Evolutionary conservation across 92 coral and sea anemone genomes (phyloP), one percentile per base, ranked within the genome.

Genomic region (Porites evermanni): DNA sequence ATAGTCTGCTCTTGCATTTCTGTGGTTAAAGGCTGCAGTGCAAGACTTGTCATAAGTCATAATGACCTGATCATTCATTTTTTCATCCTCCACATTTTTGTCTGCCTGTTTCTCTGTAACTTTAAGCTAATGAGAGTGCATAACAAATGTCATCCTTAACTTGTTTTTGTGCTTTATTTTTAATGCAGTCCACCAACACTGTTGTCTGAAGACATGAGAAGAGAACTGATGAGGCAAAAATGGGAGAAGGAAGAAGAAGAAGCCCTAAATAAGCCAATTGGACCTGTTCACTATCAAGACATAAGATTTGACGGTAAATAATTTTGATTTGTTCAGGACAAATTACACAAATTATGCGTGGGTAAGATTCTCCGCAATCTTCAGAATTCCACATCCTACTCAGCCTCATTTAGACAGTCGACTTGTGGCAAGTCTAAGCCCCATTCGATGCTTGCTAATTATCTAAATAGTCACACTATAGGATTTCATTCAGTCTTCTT

Each of bases 221-320:
- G 96, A 89, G 99, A 97, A 82, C 72, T 97, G 75, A 88, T 90
- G 80, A 93, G 99, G 83, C 91, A 95, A 81, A 89, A 97, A 75
- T 97, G 99, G 99, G 98, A 97, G 70, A 63, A 93, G 81, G 98
- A 97, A 84, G 96, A 90, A 24, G 93, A 97, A 23, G 98, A 95
- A 79, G 95, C 95, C 7, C 86, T 91, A 89, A 93, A 89, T 32
- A 84, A 87, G 82, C 99, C 98, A 0, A 93, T 92, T 18, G 99
- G 99, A 47, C 96, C 99, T 18, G 90, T 95, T n/a, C 99, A 97
- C 85, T 97, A 97, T 80, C 98, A 97, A 84, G 89, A 97, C 72
- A 84, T 95, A n/a, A 89, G 93, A 67, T 97, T 95, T 88, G 91
- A 92, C 80, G 99, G 99, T 97, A 70, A 84, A 78, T 68, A 56